A percentile compares a stretch with the other conserved stretches of the same genome.
phyloP scores from a whole-genome alignment of 2,888 invertebrate genomes.

The Athalia rosae region DNA sequence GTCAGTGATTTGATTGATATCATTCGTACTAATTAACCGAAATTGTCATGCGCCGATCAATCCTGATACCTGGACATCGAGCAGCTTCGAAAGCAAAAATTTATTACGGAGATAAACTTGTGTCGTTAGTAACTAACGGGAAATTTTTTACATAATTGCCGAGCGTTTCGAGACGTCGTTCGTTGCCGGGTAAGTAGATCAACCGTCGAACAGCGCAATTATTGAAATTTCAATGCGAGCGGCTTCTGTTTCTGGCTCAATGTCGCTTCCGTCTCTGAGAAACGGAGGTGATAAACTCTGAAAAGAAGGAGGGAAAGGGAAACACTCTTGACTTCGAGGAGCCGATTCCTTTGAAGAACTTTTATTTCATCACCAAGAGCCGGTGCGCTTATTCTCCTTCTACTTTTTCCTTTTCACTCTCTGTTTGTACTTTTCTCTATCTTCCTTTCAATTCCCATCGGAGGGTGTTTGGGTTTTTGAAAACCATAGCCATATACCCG shows the following conservation, averaged over 20 bases:
- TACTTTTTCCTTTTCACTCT: not conserved
- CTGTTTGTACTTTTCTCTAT: not conserved
- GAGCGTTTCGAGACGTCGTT: not conserved
- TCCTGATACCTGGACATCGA: not conserved
- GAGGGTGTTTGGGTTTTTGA: no score
- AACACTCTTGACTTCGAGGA: slow-evolving; percentile 8
- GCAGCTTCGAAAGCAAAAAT: slow-evolving; percentile 15
- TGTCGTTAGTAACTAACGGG: slow-evolving; percentile 7
- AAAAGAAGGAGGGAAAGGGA: not conserved
- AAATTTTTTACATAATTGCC: slow-evolving; percentile 13
- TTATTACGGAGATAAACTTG: slow-evolving; percentile 14
- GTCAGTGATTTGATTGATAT: slow-evolving; percentile 23
- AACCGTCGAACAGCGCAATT: not conserved
- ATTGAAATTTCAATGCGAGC: not conserved
- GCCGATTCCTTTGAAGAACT: not conserved
- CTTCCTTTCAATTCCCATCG: not conserved
- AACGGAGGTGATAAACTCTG: not conserved
- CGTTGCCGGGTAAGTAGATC: slow-evolving; percentile 13
- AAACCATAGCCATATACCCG: no score
- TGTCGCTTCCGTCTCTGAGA: not conserved
- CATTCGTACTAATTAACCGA: slow-evolving; percentile 26
- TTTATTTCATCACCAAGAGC: not conserved
- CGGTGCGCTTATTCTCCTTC: not conserved
- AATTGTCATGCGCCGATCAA: slow-evolving; percentile 26
- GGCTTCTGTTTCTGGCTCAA: not conserved